phyloP scores from a whole-genome alignment of 2,888 invertebrate species.

The Apotomis capreana region DNA sequence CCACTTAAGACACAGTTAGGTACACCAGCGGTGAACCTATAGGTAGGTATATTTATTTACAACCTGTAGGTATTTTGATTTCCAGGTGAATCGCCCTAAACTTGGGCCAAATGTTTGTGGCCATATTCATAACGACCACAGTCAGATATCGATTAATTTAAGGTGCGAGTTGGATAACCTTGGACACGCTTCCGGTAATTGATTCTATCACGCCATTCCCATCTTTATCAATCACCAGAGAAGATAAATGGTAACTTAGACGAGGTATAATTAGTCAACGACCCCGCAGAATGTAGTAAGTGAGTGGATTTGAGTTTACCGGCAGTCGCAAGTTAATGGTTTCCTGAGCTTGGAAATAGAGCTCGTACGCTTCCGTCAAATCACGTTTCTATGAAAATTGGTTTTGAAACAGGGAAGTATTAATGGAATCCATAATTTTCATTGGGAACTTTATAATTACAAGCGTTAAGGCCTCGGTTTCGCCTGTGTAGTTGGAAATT shows the following conservation, averaged over 20 bases:
- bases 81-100: neutral
- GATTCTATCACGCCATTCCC: constrained; percentile 53
- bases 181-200: constrained; percentile 52
- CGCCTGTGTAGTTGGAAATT: no score
- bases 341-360: constrained; percentile 9
- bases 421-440: no score
- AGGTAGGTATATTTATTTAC: no score
- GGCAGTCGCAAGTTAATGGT: constrained; percentile 14
- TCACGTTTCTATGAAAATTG: constrained; percentile 1
- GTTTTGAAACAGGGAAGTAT: neutral
- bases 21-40: no score
- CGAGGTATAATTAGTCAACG: constrained; percentile 39
- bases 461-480: no score
- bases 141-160: constrained; percentile 59
- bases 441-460: no score
- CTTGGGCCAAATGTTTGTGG: constrained; percentile 6
- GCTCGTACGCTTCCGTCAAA: constrained; percentile 9
- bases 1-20: no score
- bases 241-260: constrained; percentile 39
- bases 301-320: constrained; percentile 17
- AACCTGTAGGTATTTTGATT: no score
- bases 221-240: constrained; percentile 50
- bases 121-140: constrained; percentile 23
- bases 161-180: constrained; percentile 57
- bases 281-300: constrained; percentile 27